Evolutionary conservation across 2,113 vertebrate genomes (phyloP), one percentile per base, ranked within the genome.

Genomic region (Callopanchax toddi): DNA sequence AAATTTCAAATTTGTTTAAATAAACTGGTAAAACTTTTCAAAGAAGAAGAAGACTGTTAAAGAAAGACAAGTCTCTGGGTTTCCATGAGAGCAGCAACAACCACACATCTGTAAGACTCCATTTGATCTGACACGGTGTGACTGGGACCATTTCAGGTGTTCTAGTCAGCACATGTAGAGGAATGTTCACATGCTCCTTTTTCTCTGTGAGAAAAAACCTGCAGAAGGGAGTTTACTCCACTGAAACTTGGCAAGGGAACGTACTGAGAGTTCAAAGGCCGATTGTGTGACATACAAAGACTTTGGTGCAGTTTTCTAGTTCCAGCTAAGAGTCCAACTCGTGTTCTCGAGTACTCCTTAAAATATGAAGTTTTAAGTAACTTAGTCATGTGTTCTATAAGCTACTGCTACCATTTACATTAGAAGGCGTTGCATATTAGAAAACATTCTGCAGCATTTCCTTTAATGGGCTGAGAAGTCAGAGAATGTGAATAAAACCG

Each of bases 151-250:
- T 76, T 76, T 74, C 44, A 67, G 42, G 15, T 2, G 20, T 67
- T 66, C 83, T 29, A 77, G 89, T 90, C 71, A 11, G 74, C 11
- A 63, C 89, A 79, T 17, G 89, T 26, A 50, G 13, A 48, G 83
- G 84, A 87, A 88, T 88, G 87, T 76, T 79, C 56, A 48, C 63
- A n/a, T 58, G 68, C 55, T 79, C 29, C 39, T 65, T 71, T n/a
- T 54, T 57, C 46, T 54, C 40, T 86, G 83, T 80, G 87, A 89
- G 82, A 86, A 83, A 76, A 52, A 74, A 61, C 37, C 25, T 42
- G 15, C 12, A 49, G 23, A 74, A 55, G 66, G 62, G 76, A 76
- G 74, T 74, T 69, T 62, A 81, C 71, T 59, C 37, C 13, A 32
- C 50, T 72, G 81, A 87, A 81, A 82, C 84, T 79, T 88, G 79